Conservation (phyloP, 2,797 vertebrate genomes). For the Acanthiza pusilla region DNA sequence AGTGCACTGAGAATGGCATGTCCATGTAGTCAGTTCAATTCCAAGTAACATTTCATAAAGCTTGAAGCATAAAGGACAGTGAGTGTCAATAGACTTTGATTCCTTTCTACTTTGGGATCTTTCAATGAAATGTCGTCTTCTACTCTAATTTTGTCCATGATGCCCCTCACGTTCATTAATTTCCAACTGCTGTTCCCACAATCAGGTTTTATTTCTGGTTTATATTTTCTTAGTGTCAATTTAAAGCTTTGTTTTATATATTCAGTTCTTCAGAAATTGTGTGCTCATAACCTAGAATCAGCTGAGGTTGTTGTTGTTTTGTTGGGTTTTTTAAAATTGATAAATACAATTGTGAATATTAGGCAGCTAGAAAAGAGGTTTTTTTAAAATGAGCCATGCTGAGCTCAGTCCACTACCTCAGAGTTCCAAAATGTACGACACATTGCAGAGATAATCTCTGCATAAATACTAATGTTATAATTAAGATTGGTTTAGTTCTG, state of each 20-base stretch:
- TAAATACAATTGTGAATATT: not conserved
- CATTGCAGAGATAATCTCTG: not conserved
- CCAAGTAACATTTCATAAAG: not conserved
- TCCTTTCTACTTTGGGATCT: not conserved
- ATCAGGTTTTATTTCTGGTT: not conserved
- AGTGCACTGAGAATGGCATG: not conserved
- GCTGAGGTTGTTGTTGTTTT: not conserved
- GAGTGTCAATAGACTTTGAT: not conserved
- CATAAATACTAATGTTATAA: not conserved
- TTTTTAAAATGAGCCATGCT: not conserved
- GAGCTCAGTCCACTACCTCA: not conserved
- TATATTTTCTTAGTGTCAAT: not conserved
- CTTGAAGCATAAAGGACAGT: not conserved
- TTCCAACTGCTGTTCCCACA: not conserved
- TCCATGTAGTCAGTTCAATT: not conserved
- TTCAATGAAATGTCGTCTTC: not conserved
- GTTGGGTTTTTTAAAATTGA: not conserved
- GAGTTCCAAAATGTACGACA: not conserved
- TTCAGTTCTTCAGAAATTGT: not conserved
- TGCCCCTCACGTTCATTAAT: accelerated
- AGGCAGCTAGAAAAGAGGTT: accelerated
- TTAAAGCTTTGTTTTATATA: not conserved
- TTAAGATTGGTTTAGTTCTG: not conserved
- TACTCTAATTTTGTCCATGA: not conserved
- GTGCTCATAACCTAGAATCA: not conserved